phyloP scores from a whole-genome alignment of 2,888 invertebrate genomes.

The Mylabris sibirica region DNA sequence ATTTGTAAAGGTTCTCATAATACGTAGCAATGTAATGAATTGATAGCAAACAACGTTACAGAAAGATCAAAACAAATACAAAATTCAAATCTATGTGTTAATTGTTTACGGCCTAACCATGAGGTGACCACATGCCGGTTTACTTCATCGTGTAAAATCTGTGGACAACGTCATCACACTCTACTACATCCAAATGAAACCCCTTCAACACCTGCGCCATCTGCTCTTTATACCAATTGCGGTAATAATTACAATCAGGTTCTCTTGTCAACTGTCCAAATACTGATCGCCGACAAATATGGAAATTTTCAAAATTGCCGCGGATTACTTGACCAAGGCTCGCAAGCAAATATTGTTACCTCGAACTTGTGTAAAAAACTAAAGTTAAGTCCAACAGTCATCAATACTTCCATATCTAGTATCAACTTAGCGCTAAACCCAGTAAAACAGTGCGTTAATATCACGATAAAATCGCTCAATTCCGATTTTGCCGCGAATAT shows the following conservation, averaged over 20 bases:
- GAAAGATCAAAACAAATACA: conserved; percentile 18
- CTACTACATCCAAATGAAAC: background rate
- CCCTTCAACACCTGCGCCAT: background rate
- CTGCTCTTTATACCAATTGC: background rate
- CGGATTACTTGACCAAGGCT: conserved; percentile 25
- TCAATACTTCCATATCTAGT: conserved; percentile 22
- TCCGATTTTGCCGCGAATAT: conserved; percentile 10
- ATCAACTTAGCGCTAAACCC: conserved; percentile 10
- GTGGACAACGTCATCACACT: background rate
- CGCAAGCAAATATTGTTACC: conserved; percentile 27
- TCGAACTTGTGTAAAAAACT: conserved; percentile 17
- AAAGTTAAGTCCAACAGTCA: background rate
- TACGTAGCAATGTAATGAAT: conserved; percentile 24
- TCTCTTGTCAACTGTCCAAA: background rate
- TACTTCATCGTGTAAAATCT: background rate
- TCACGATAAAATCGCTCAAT: conserved; percentile 20
- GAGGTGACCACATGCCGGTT: background rate
- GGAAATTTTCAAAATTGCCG: background rate
- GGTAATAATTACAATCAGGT: background rate
- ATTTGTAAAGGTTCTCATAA: conserved; percentile 10
- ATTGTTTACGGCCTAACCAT: conserved; percentile 11
- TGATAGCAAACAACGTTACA: background rate
- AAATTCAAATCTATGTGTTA: conserved; percentile 25
- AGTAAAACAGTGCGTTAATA: conserved; percentile 4
- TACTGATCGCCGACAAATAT: background rate